These are phyloP conservation scores for Ctenoplectra terminalis DNA, from an alignment of 1,140 invertebrate species.

Conservation along the genomic window DNA sequence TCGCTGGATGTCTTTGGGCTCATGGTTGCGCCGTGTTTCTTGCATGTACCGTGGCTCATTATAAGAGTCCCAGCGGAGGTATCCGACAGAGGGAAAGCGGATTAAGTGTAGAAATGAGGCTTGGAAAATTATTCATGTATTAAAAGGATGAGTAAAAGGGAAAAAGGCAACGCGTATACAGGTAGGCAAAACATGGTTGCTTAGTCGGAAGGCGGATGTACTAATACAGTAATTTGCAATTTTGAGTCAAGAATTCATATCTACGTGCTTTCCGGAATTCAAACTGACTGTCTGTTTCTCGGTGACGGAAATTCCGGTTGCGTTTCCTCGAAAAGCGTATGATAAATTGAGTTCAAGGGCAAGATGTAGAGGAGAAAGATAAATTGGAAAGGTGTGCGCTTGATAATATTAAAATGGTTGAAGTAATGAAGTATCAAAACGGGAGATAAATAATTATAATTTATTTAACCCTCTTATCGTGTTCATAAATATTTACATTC, in stretches of 20 bases:
- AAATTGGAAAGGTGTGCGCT: not conserved
- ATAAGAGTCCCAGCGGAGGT: slow-evolving; percentile 17
- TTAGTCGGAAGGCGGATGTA: not conserved
- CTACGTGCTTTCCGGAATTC: not conserved
- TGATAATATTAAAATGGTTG: too few species aligned
- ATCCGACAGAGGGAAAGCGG: slow-evolving; percentile 7
- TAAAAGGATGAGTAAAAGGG: not conserved
- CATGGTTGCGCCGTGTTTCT: slow-evolving; percentile 12
- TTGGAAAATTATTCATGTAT: slow-evolving; percentile 32
- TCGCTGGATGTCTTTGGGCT: slow-evolving; percentile 9
- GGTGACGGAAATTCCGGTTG: not conserved
- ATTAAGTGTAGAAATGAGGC: slow-evolving; percentile 21
- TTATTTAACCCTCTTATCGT: too few species aligned
- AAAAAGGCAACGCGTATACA: not conserved
- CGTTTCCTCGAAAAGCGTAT: not conserved
- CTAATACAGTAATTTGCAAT: slow-evolving; percentile 31
- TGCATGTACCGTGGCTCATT: slow-evolving; percentile 38
- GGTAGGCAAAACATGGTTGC: not conserved
- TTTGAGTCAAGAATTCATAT: slow-evolving; percentile 18
- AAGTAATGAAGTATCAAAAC: too few species aligned
- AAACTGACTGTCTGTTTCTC: not conserved
- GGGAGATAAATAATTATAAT: too few species aligned
- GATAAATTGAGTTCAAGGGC: not conserved
- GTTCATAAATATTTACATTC: too few species aligned
- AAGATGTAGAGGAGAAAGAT: not conserved